These are phyloP conservation scores for Drosophila macrothrix DNA, from an alignment of 2,888 invertebrate genomes.

Conservation along the genomic window DNA sequence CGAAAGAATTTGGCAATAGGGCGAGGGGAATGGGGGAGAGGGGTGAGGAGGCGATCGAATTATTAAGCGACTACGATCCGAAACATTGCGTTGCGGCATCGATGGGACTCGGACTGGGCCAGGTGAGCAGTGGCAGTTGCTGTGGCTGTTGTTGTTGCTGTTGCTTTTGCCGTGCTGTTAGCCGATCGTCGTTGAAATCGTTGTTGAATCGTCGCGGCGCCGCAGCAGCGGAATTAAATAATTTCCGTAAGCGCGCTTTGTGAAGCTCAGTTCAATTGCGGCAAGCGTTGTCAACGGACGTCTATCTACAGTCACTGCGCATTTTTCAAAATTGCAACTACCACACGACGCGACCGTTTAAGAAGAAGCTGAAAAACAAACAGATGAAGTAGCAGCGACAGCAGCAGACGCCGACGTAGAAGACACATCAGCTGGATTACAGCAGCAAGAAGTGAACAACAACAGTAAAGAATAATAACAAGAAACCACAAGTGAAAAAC, in stretches of 20 bases:
- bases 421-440: conserved; percentile 1
- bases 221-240: conserved; percentile 68
- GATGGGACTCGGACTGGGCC: not conserved
- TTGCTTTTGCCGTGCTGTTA: conserved; percentile 7
- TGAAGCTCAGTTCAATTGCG: conserved; percentile 82
- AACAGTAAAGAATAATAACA: conserved; percentile 26
- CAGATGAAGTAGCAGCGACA: conserved; percentile 6
- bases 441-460: conserved; percentile 12
- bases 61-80: not conserved
- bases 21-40: not conserved
- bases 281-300: conserved; percentile 76
- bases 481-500: conserved; percentile 6
- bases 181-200: conserved; percentile 39
- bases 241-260: conserved; percentile 73
- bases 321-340: conserved; percentile 27
- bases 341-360: conserved; percentile 37
- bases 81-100: conserved; percentile 18
- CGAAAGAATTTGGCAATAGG: conserved; percentile 28
- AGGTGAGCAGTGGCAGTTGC: conserved; percentile 28
- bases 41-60: conserved; percentile 1
- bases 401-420: not conserved
- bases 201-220: conserved; percentile 28
- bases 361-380: conserved; percentile 1
- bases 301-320: conserved; percentile 33
- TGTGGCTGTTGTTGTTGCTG: not conserved